A percentile compares a stretch with the other conserved stretches of the same genome.
Evolutionary conservation across 1,140 invertebrate species (phyloP).

Genomic region (Limonius californicus): DNA sequence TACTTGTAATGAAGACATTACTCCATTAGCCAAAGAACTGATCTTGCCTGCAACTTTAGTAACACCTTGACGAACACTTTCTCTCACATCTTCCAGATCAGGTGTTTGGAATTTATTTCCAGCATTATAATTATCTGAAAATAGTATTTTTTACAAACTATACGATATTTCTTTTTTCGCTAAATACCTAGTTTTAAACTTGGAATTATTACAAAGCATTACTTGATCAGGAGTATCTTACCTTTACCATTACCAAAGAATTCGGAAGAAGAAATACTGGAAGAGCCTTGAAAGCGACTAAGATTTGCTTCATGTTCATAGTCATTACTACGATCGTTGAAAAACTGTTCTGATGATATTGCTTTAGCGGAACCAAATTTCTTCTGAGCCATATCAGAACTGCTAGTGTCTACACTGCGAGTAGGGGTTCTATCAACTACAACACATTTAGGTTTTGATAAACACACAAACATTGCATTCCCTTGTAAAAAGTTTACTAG

Average conservation of each 20-base stretch:
- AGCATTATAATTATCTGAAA: not conserved
- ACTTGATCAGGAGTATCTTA: slow-evolving; percentile 18
- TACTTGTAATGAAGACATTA: slow-evolving; percentile 88
- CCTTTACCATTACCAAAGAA: slow-evolving; percentile 73
- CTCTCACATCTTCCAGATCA: slow-evolving; percentile 90
- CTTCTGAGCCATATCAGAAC: slow-evolving; percentile 64
- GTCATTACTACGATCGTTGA: slow-evolving; percentile 66
- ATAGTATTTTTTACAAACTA: not conserved
- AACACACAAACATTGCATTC: not conserved
- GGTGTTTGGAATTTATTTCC: slow-evolving; percentile 53
- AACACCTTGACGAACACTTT: slow-evolving; percentile 93
- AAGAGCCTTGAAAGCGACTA: slow-evolving; percentile 79
- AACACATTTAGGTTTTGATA: slow-evolving; percentile 3
- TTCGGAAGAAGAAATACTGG: slow-evolving; percentile 92
- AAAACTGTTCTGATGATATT: slow-evolving; percentile 96
- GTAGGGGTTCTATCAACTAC: slow-evolving; percentile 21
- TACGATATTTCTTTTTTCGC: not conserved
- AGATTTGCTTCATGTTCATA: slow-evolving; percentile 56
- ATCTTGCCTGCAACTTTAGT: slow-evolving; percentile 93
- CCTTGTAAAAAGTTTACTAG: not conserved
- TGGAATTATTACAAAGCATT: not conserved
- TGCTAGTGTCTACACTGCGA: slow-evolving; percentile 14
- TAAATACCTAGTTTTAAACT: not conserved
- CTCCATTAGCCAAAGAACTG: slow-evolving; percentile 89
- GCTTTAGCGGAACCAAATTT: slow-evolving; percentile 96